A percentile compares a stretch with the other conserved stretches of the same genome.
phyloP scores from a whole-genome alignment of 2,888 invertebrate genomes.

The Meandrusa payeni region DNA sequence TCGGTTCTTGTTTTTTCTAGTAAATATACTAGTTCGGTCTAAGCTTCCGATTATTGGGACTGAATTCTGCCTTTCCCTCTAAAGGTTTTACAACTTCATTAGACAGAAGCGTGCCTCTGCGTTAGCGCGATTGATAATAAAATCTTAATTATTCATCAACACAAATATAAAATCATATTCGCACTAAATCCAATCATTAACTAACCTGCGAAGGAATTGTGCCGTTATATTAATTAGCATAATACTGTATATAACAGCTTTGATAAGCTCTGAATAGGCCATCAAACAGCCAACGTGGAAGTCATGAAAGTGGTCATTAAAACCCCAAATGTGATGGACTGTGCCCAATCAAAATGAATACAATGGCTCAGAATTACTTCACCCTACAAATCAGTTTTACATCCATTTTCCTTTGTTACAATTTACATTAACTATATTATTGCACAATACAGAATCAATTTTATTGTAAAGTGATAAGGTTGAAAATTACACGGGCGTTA shows the following conservation, averaged over 20 bases:
- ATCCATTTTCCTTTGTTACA: conserved; percentile 29
- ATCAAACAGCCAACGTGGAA: conserved; percentile 10
- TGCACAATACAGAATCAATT: conserved; percentile 5
- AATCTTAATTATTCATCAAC: too few relatives aligned
- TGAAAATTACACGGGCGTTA: conserved; percentile 4
- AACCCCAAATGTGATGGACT: conserved; percentile 11
- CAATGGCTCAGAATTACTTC: conserved; percentile 28
- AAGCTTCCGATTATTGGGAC: too few relatives aligned
- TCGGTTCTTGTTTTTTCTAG: too few relatives aligned
- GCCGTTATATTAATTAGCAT: conserved; percentile 12
- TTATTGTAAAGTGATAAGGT: conserved; percentile 15
- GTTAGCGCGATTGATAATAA: too few relatives aligned
- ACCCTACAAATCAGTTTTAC: conserved; percentile 37
- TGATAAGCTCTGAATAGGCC: conserved; percentile 5
- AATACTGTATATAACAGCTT: background rate
- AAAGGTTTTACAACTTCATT: too few relatives aligned
- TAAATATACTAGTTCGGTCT: too few relatives aligned
- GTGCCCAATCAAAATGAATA: conserved; percentile 21
- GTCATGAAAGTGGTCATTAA: conserved; percentile 16
- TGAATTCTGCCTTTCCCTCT: too few relatives aligned
- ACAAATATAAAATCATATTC: too few relatives aligned
- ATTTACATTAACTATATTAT: conserved; percentile 22
- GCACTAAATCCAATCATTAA: too few relatives aligned
- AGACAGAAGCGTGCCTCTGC: too few relatives aligned
- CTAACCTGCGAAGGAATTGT: background rate